A percentile compares a stretch with the other conserved stretches of the same genome.
Conservation (phyloP, 2,113 vertebrate genomes). For the Pelmatolapia mariae region DNA sequence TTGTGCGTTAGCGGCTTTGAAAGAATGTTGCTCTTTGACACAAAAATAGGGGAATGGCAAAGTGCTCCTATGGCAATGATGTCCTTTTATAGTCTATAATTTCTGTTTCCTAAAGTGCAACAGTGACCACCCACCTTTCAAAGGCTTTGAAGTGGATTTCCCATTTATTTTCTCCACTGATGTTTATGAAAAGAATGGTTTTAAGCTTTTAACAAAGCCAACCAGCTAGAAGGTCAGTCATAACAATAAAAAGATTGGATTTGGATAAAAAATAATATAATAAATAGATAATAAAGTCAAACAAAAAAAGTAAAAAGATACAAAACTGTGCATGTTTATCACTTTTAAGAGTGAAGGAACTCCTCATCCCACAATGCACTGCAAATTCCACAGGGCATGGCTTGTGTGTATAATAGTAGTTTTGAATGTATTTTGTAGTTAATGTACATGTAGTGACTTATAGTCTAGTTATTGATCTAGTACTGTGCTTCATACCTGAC, state of each 20-base stretch:
- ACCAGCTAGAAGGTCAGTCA: not conserved
- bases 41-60: not conserved
- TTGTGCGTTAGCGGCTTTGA: not conserved
- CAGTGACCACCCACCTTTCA: not conserved
- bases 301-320: not conserved
- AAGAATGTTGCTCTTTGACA: not conserved
- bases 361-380: not conserved
- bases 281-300: not conserved
- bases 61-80: not conserved
- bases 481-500: not conserved
- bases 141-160: not conserved
- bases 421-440: not conserved
- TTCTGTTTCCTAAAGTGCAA: not conserved
- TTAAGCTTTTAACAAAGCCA: not conserved
- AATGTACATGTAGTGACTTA: not conserved
- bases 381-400: not conserved
- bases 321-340: not conserved
- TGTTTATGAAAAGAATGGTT: not conserved
- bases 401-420: not conserved
- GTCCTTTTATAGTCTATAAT: not conserved
- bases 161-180: not conserved
- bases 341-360: not conserved
- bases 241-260: not conserved
- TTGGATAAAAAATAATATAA: not conserved
- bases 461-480: not conserved